Base-by-base conservation (phyloP, 2,888 invertebrate genomes). In the Aspidiotus destructor region DNA sequence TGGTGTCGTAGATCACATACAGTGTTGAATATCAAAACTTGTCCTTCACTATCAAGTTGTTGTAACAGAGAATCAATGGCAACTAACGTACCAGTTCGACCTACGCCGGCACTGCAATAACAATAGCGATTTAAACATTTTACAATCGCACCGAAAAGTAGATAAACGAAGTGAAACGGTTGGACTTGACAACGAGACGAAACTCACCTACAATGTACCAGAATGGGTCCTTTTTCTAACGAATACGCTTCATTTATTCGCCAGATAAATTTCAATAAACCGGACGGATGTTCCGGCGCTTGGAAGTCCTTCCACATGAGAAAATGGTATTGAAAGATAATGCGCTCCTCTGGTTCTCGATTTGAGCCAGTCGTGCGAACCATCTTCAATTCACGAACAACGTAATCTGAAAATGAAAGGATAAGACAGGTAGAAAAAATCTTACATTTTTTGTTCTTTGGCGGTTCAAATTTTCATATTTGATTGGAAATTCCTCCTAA, bases 241-340 rank as follows among this genome's bases (percentile, higher is more conserved):
- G 87, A 86, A 81, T 89, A 92, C 40, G 89, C 89, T 73, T 90
- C 89, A 78, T 92, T 92, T 69, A 94, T 87, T 72, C 92, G 82
- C 79, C 89, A 88, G 69, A 94, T 89, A 75, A 94, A 94, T 76
- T 90, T 89, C 65, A 94, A 84, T 74, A 95, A 88, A 48, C 93
- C 93, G 73, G 91, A 88, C 0, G 95, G 92, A 79, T 94, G 90
- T 75, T 96, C 95, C 0, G 96, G 95, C 1, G 95, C 95, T 77
- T 91, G 89, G 76, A 95, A 95, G 78, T 96, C 96, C 77, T 92
- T 94, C 96, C 96, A 96, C 73, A 91, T 89, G 65, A 93, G 83
- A 80, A 92, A 96, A 79, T 96, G 96, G 78, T 92, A 95, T 77
- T 96, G 96, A 0, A 88, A 84, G 69, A 96, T 86, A 71, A 84